Conservation (phyloP, 2,888 invertebrate species). For the Lycaena phlaeas region DNA sequence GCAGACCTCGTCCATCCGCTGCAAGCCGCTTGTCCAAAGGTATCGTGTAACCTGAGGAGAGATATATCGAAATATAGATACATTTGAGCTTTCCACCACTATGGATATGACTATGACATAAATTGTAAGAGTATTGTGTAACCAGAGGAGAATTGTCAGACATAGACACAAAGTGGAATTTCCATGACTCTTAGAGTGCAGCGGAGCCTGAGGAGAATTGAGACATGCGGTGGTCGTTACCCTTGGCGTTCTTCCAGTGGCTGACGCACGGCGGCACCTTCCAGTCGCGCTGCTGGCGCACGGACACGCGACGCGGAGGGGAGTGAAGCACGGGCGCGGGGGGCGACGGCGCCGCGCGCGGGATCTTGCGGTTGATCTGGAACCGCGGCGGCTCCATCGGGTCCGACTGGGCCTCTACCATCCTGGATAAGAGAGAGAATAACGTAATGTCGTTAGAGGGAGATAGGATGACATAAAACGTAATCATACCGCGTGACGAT, state of each 20-base stretch:
- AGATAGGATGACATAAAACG: too few relatives aligned
- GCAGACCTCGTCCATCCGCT: slow-evolving; percentile 97
- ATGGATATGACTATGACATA: too few relatives aligned
- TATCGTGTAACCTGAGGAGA: slow-evolving; percentile 87
- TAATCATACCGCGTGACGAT: too few relatives aligned
- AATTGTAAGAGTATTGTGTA: too few relatives aligned
- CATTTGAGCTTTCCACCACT: too few relatives aligned
- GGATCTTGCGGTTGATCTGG: slow-evolving; percentile 98
- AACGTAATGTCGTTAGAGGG: too few relatives aligned
- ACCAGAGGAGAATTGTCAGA: too few relatives aligned
- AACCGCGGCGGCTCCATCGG: slow-evolving; percentile 99
- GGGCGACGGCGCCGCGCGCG: slow-evolving; percentile 97
- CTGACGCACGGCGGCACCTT: slow-evolving; percentile 98
- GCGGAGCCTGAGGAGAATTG: too few relatives aligned
- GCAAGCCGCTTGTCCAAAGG: slow-evolving; percentile 98
- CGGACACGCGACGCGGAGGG: slow-evolving; percentile 96
- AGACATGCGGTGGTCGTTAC: too few relatives aligned
- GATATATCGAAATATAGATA: too few relatives aligned
- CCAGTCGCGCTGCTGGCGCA: slow-evolving; percentile 99
- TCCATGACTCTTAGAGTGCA: too few relatives aligned
- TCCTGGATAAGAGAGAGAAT: slow-evolving; percentile 32
- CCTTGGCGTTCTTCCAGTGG: slow-evolving; percentile 99
- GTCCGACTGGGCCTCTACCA: slow-evolving; percentile 79
- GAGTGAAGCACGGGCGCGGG: slow-evolving; percentile 99
- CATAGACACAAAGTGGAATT: too few relatives aligned